Evolutionary conservation across 2,113 vertebrate species (phyloP).

Genomic region (Diadophis punctatus): DNA sequence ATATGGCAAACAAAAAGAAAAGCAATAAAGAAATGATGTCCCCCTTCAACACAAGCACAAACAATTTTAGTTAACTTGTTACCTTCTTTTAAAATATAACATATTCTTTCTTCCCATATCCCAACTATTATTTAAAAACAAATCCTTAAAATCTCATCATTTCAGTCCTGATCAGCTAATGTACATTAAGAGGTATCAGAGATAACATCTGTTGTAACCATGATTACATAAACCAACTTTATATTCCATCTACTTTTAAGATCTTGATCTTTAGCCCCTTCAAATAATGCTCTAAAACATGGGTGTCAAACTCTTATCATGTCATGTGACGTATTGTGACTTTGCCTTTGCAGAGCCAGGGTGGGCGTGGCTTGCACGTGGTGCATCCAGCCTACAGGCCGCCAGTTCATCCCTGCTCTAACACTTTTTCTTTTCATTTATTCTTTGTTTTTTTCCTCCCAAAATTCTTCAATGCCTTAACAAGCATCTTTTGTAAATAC

Average conservation of each 20-base stretch:
- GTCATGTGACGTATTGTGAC: too few relatives aligned
- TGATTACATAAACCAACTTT: not conserved
- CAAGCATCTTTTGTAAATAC: not conserved
- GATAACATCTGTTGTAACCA: not conserved
- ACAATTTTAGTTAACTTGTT: not conserved
- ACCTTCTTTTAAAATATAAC: not conserved
- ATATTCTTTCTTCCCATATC: not conserved
- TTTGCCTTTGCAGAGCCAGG: too few relatives aligned
- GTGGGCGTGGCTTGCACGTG: too few relatives aligned
- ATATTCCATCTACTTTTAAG: not conserved
- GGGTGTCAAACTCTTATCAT: too few relatives aligned
- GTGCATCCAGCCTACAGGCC: too few relatives aligned
- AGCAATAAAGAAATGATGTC: not conserved
- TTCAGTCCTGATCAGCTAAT: not conserved
- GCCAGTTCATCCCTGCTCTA: not conserved
- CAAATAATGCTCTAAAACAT: not conserved
- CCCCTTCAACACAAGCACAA: not conserved
- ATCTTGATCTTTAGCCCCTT: not conserved
- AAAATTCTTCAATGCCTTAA: not conserved
- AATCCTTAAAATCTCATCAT: not conserved
- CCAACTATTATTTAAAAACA: not conserved
- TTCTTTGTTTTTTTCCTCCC: not conserved
- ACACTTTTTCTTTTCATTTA: not conserved
- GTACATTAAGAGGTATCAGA: not conserved
- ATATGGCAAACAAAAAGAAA: not conserved